These are phyloP conservation scores for Loripinus fragilis DNA, from an alignment of 2,888 invertebrate species.

Conservation along the genomic window DNA sequence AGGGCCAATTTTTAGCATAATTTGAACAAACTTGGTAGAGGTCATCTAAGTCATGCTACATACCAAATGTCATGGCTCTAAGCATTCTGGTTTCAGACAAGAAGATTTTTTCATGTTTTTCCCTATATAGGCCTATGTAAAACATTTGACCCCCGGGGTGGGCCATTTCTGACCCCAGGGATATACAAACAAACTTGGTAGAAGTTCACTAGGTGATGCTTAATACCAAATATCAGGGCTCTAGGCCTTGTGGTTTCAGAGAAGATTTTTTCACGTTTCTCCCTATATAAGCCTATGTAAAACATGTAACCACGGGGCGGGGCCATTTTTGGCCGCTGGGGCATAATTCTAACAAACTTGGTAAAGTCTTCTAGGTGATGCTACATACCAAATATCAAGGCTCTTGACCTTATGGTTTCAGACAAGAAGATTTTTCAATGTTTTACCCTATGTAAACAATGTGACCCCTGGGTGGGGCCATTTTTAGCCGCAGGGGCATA, in stretches of 20 bases:
- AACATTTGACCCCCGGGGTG: not conserved
- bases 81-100: not conserved
- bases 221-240: not conserved
- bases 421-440: slow-evolving; percentile 10
- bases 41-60: no score
- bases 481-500: no score
- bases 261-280: not conserved
- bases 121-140: no score
- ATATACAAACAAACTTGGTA: not conserved
- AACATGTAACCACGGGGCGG: not conserved
- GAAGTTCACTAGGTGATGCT: not conserved
- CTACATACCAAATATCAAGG: no score
- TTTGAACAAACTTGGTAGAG: no score
- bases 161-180: not conserved
- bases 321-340: not conserved
- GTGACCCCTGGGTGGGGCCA: no score
- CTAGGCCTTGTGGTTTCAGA: not conserved
- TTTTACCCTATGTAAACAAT: no score
- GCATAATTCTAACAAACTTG: not conserved
- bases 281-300: not conserved
- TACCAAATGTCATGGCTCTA: no score
- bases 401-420: slow-evolving; percentile 3
- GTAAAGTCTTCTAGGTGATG: not conserved
- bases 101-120: no score
- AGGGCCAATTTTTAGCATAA: no score